A percentile compares a stretch with the other conserved stretches of the same genome.
phyloP scores from a whole-genome alignment of 2,113 vertebrate genomes.

The Neolamprologus devosi region DNA sequence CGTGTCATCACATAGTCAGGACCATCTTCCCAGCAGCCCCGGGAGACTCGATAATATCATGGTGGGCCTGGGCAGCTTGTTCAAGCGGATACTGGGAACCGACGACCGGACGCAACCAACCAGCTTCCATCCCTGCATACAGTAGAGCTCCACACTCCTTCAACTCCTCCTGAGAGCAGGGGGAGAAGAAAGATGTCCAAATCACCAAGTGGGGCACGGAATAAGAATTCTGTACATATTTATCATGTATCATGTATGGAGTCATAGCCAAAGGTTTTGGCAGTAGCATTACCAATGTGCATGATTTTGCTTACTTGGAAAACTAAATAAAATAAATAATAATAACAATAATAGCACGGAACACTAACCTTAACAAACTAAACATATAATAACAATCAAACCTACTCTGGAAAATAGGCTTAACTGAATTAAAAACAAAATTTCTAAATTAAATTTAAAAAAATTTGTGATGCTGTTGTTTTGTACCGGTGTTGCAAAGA shows the following conservation, averaged over 20 bases:
- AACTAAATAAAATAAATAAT: neutral
- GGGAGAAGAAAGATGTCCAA: neutral
- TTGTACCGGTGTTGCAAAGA: constrained; percentile 74
- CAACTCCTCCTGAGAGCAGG: constrained; percentile 31
- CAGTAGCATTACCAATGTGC: neutral
- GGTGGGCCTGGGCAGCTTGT: constrained; percentile 45
- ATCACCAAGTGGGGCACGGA: neutral
- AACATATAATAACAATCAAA: neutral
- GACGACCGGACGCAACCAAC: constrained; percentile 43
- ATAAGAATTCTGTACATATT: neutral
- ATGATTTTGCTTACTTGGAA: neutral
- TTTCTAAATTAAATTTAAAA: neutral
- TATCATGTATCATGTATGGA: neutral
- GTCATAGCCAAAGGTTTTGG: neutral
- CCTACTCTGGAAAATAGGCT: neutral
- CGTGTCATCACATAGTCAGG: constrained; percentile 29
- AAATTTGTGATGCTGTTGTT: neutral
- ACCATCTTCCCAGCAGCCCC: constrained; percentile 58
- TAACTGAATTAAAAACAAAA: neutral
- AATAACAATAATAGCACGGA: fast-evolving
- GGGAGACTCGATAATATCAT: constrained; percentile 48
- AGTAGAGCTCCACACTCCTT: constrained; percentile 39
- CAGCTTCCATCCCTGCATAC: constrained; percentile 42
- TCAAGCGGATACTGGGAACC: constrained; percentile 35
- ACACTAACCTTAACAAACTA: neutral